These are phyloP conservation scores for Hofmannophila pseudospretella DNA, from an alignment of 2,888 invertebrate genomes.

Conservation along the genomic window DNA sequence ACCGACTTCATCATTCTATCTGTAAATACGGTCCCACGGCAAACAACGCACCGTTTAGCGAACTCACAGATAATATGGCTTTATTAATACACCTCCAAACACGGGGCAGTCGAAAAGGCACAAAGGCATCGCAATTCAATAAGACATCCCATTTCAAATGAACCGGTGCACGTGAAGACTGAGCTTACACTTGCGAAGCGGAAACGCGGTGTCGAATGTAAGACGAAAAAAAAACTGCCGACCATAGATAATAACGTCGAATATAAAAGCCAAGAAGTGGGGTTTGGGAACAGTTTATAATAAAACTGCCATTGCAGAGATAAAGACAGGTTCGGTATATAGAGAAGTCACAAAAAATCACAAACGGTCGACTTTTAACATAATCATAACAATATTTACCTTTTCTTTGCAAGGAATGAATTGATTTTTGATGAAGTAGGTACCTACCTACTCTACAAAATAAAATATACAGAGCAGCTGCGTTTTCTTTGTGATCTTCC, in stretches of 20 bases:
- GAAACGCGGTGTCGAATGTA: conserved; percentile 73
- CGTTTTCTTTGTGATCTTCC: too few species aligned
- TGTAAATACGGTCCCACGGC: conserved; percentile 47
- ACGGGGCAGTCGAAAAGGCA: conserved; percentile 64
- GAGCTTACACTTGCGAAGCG: conserved; percentile 60
- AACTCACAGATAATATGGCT: conserved; percentile 49
- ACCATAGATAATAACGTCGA: conserved; percentile 39
- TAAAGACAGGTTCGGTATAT: conserved; percentile 20
- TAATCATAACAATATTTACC: not conserved
- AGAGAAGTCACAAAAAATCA: not conserved
- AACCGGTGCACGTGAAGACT: conserved; percentile 39
- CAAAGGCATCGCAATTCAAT: conserved; percentile 63
- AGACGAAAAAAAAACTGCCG: conserved; percentile 40
- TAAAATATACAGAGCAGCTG: too few species aligned
- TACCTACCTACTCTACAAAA: too few species aligned
- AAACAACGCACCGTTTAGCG: conserved; percentile 29
- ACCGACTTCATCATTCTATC: conserved; percentile 13
- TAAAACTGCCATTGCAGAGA: conserved; percentile 17
- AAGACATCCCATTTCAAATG: conserved; percentile 44
- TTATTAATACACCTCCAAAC: conserved; percentile 58
- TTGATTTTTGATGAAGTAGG: conserved; percentile 21
- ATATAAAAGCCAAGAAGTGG: conserved; percentile 41
- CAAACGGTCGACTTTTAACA: not conserved
- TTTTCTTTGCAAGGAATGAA: conserved; percentile 14
- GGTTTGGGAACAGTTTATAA: conserved; percentile 38